Evolutionary conservation across 2,888 invertebrate species (phyloP), one percentile per base, ranked within the genome.

Genomic region (Pandemis corylana): DNA sequence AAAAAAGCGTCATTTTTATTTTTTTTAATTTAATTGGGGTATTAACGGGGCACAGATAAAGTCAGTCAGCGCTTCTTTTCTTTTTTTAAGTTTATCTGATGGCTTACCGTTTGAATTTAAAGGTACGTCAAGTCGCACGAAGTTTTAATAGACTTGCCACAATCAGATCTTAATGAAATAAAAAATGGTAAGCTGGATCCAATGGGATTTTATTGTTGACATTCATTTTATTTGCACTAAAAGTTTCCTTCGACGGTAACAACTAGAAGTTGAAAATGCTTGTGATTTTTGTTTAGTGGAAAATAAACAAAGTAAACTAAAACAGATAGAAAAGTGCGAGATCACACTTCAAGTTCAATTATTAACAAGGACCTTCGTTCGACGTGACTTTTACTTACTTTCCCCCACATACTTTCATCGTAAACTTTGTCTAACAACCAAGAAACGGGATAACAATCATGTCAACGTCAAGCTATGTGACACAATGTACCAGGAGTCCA

Each of bases 71-170:
- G 80, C 87, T 89, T 85, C 83, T 82, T 76, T 81, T 80, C 82
- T 84, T 85, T 89, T 88, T 89, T 87, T 85, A 76, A 80, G 82
- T 86, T 91, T 91, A 94, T 93, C 94, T 84, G 94, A 93, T 93
- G 92, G 92, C 92, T 94, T 93, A 93, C 91, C 89, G 90, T 92
- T 93, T 90, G 91, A 91, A 92, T 92, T 91, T 90, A 91, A 90
- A 92, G 92, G 92, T 92, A 90, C 89, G 90, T 90, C 88, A 89
- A 88, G 87, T 87, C 82, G 78, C 87, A 89, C 87, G 86, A 94
- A 94, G 89, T 94, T 94, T 94, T 94, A 94, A 94, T 94, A 93
- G 94, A 94, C 86, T 90, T 83, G 79, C 79, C 80, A 83, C 87
- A 90, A 93, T 93, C 92, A 87, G 94, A 94, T 94, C 88, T 86